Percentiles rank a stretch among this genome's conserved stretches.
phyloP scores from a whole-genome alignment of 2,888 invertebrate species.

The Diplolepis rosae region DNA sequence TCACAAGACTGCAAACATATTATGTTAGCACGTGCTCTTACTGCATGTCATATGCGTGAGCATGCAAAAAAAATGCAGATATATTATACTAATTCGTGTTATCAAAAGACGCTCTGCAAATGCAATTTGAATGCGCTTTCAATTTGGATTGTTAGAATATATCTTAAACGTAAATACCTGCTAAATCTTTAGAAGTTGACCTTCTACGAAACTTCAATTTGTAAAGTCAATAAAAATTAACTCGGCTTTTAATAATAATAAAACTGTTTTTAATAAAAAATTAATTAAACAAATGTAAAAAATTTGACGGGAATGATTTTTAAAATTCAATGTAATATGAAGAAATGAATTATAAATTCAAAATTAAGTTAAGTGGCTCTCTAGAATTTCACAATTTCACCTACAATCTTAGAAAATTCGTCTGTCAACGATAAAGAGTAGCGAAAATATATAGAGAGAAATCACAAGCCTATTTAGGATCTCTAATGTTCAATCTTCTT shows the following conservation, averaged over 20 bases:
- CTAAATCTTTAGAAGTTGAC: too few relatives aligned
- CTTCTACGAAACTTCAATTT: too few relatives aligned
- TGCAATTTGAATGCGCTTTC: neutral
- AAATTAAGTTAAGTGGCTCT: neutral
- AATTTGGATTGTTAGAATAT: neutral
- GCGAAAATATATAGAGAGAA: neutral
- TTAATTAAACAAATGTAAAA: neutral
- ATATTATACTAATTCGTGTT: neutral
- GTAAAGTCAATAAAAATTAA: too few relatives aligned
- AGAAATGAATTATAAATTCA: neutral
- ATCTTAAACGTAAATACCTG: neutral
- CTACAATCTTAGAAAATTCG: neutral
- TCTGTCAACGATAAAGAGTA: neutral
- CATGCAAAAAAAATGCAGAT: neutral
- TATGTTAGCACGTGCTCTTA: neutral
- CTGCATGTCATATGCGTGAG: neutral
- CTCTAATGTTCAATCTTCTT: neutral
- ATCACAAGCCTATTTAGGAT: neutral
- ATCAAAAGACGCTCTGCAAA: conserved; percentile 2
- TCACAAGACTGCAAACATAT: neutral
- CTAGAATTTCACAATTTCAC: conserved; percentile 12
- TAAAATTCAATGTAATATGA: neutral
- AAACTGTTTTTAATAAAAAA: too few relatives aligned
- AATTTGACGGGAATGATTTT: neutral
- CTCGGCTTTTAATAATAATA: too few relatives aligned